A percentile compares a stretch with the other conserved stretches of the same genome.
Evolutionary conservation across 2,888 invertebrate species (phyloP).

Genomic region (Xestoiulus laeticollis): DNA sequence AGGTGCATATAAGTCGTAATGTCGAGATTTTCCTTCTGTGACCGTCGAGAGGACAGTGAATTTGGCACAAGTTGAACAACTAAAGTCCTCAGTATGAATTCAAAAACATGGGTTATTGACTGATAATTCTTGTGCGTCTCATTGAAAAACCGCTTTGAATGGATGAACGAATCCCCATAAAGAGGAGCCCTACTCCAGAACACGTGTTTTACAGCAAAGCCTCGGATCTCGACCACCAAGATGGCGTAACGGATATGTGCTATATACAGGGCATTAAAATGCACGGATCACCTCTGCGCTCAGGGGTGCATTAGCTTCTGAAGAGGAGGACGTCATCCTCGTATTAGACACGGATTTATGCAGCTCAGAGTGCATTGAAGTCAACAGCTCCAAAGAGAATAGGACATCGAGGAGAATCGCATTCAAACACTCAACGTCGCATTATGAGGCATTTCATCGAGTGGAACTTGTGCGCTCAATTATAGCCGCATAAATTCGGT

Average conservation of each 20-base stretch:
- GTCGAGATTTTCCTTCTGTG: not conserved
- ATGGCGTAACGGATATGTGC: not conserved
- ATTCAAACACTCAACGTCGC: slow-evolving; percentile 31
- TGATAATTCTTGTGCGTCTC: not conserved
- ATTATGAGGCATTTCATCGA: slow-evolving; percentile 34
- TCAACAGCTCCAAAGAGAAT: slow-evolving; percentile 43
- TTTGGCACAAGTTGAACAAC: slow-evolving; percentile 22
- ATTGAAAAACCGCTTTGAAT: slow-evolving; percentile 1
- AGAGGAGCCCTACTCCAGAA: not conserved
- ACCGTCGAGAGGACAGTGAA: not conserved
- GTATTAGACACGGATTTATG: slow-evolving; percentile 43
- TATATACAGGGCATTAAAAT: not conserved
- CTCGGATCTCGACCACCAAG: not conserved
- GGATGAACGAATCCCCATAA: slow-evolving; percentile 27
- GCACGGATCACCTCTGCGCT: not conserved
- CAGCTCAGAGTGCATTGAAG: slow-evolving; percentile 30
- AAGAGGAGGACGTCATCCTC: slow-evolving; percentile 41
- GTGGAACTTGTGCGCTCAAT: slow-evolving; percentile 34
- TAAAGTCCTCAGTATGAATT: not conserved
- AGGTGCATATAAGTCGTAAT: not conserved
- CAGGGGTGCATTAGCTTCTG: slow-evolving; percentile 30
- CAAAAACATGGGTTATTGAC: slow-evolving; percentile 17
- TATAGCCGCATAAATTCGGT: not conserved
- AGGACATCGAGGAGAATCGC: slow-evolving; percentile 29
- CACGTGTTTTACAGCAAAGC: not conserved